Evolutionary conservation across 2,888 invertebrate species (phyloP).

Genomic region (Plutella xylostella): DNA sequence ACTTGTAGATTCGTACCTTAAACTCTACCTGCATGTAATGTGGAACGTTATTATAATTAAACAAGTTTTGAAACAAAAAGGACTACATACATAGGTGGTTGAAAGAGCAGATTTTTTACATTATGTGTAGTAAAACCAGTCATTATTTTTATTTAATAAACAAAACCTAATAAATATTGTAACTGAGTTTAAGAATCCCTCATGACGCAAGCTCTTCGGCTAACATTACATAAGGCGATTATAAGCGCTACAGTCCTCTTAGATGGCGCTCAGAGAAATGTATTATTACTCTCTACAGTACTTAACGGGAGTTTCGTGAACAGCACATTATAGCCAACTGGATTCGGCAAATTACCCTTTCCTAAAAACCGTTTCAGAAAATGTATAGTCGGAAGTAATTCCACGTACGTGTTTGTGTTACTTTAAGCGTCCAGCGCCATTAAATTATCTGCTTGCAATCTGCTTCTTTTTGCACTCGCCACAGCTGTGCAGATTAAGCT

Average conservation of each 20-base stretch:
- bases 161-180: too few species aligned
- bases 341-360: constrained; percentile 42
- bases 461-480: constrained; percentile 34
- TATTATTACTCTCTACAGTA: constrained; percentile 13
- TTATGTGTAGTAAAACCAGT: too few species aligned
- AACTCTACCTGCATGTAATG: too few species aligned
- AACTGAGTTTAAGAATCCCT: too few species aligned
- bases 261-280: constrained; percentile 12
- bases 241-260: constrained; percentile 13
- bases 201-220: constrained; percentile 12
- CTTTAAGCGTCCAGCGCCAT: constrained; percentile 39
- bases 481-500: constrained; percentile 33
- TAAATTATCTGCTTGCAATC: constrained; percentile 43
- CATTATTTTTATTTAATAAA: too few species aligned
- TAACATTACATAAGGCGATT: constrained; percentile 16
- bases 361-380: constrained; percentile 40
- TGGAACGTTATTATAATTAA: too few species aligned
- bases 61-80: too few species aligned
- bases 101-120: too few species aligned
- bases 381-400: constrained; percentile 44
- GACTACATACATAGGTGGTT: too few species aligned
- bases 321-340: constrained; percentile 32
- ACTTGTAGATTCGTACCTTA: neutral
- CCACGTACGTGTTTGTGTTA: constrained; percentile 48
- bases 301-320: constrained; percentile 19